These are phyloP conservation scores for Homarus americanus DNA, from an alignment of 1,140 invertebrate genomes.

Conservation along the genomic window DNA sequence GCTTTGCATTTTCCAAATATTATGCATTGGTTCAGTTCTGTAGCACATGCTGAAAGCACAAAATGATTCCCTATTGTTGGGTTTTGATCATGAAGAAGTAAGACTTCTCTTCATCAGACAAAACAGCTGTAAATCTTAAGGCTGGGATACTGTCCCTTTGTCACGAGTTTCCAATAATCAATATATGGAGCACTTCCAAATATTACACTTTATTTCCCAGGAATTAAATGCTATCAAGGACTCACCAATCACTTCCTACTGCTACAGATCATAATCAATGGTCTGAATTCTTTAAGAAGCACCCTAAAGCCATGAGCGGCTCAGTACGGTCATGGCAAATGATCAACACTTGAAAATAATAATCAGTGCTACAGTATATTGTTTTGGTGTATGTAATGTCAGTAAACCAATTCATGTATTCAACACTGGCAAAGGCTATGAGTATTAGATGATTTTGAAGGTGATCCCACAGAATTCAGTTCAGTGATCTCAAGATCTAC, in stretches of 20 bases:
- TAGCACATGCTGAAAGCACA: conserved; percentile 3
- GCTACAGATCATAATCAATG: not conserved
- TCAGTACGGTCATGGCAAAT: not conserved
- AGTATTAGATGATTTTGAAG: not conserved
- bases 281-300: not conserved
- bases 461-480: conserved; percentile 32
- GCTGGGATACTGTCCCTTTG: conserved; percentile 47
- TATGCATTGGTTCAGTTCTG: conserved; percentile 35
- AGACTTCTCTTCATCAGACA: not conserved
- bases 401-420: not conserved
- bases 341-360: not conserved
- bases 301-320: not conserved
- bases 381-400: not conserved
- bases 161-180: conserved; percentile 11
- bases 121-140: conserved; percentile 37
- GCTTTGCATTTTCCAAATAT: conserved; percentile 35
- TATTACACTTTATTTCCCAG: not conserved
- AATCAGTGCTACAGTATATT: not conserved
- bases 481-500: conserved; percentile 17
- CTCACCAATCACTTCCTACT: not conserved
- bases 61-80: not conserved
- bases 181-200: conserved; percentile 1
- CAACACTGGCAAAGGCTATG: not conserved
- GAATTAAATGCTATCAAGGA: not conserved
- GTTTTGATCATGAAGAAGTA: conserved; percentile 25